These are phyloP conservation scores for Gadus chalcogrammus DNA, from an alignment of 2,113 vertebrate species.

Conservation along the genomic window DNA sequence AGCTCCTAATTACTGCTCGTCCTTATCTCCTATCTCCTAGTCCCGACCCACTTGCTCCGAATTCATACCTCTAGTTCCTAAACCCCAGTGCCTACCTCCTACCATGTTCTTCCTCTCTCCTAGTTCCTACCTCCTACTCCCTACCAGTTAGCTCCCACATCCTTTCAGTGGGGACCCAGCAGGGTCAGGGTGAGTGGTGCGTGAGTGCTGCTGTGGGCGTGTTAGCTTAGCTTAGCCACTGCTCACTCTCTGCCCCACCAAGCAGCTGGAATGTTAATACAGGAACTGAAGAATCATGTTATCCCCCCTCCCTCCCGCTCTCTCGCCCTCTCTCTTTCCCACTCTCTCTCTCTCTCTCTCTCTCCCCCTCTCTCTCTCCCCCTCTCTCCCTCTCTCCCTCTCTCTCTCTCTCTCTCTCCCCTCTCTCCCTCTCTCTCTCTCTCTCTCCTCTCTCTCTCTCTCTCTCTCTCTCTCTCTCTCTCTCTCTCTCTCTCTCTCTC, in stretches of 20 bases:
- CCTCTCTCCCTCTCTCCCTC: slow-evolving; percentile 15
- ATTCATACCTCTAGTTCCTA: too few species aligned
- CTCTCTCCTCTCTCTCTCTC: slow-evolving; percentile 7
- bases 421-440: too few species aligned
- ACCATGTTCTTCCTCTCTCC: neutral
- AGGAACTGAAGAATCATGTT: slow-evolving; percentile 55
- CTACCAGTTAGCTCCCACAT: neutral
- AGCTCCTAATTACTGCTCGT: slow-evolving; percentile 10
- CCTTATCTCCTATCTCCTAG: too few species aligned
- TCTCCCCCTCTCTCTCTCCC: neutral
- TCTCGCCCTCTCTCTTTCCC: slow-evolving; percentile 11
- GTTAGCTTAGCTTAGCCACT: slow-evolving; percentile 59
- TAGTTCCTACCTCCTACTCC: neutral
- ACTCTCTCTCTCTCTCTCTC: neutral
- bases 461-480: slow-evolving; percentile 12
- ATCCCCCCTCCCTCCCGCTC: slow-evolving; percentile 3
- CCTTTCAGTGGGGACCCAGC: slow-evolving; percentile 60
- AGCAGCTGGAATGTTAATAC: slow-evolving; percentile 68
- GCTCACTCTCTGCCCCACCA: slow-evolving; percentile 61
- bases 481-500: neutral
- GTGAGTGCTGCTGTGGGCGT: slow-evolving; percentile 42
- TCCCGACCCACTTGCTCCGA: too few species aligned
- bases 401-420: too few species aligned
- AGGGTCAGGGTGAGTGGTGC: slow-evolving; percentile 67
- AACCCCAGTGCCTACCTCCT: too few species aligned